Conservation (phyloP, 2,797 vertebrate species). For the Pteropus rufus region DNA sequence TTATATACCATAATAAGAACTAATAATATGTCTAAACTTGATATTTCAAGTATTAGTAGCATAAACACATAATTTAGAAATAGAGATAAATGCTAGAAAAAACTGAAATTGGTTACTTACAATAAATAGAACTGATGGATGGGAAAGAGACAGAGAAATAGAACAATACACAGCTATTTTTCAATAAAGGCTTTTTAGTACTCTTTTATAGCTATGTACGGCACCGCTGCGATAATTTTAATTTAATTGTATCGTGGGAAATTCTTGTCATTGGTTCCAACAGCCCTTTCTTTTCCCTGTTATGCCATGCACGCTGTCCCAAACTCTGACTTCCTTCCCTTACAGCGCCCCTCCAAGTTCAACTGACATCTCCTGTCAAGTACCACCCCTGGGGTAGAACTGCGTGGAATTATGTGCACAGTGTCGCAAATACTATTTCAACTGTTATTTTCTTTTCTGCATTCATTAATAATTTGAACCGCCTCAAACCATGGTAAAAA, state of each 20-base stretch:
- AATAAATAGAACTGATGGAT: background rate
- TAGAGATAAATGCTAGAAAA: background rate
- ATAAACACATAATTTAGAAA: background rate
- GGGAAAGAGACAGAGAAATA: background rate
- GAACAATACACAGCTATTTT: background rate
- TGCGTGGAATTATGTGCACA: background rate
- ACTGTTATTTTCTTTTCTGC: background rate
- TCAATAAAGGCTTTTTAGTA: background rate
- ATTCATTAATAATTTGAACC: background rate
- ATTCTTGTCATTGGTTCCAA: background rate
- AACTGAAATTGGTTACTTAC: background rate
- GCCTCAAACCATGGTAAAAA: background rate
- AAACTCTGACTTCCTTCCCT: background rate
- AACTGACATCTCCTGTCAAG: background rate
- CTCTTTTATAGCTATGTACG: background rate
- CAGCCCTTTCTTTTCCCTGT: background rate
- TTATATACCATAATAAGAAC: background rate
- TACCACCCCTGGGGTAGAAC: background rate
- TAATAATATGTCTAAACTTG: background rate
- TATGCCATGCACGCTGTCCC: too few relatives aligned
- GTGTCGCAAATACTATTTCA: background rate
- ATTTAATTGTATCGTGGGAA: background rate
- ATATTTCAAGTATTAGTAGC: background rate
- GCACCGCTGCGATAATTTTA: background rate
- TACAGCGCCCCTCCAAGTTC: background rate